These are phyloP conservation scores for Xenops minutus DNA, from an alignment of 2,797 vertebrate species.

Conservation along the genomic window DNA sequence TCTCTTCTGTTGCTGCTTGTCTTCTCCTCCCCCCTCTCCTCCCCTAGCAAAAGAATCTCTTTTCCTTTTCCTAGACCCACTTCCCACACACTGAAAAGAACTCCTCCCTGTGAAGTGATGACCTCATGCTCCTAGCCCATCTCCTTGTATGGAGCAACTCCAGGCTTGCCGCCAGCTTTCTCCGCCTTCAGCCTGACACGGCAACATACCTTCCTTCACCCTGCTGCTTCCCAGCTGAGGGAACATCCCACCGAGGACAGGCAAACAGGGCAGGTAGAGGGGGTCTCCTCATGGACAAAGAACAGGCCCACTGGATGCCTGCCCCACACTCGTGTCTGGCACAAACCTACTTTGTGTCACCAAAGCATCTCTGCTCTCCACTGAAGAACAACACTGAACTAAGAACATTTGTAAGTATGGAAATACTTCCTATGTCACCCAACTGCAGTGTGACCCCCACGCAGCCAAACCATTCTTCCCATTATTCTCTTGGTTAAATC, in stretches of 20 bases:
- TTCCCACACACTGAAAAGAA: not conserved
- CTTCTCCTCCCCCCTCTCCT: not conserved
- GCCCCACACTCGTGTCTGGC: fast-evolving
- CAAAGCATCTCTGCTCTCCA: not conserved
- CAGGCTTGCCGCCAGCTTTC: not conserved
- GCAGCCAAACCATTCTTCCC: not conserved
- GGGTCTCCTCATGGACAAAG: not conserved
- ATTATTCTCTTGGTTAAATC: not conserved
- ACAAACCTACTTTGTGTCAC: fast-evolving
- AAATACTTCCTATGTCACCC: fast-evolving
- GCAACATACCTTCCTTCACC: not conserved
- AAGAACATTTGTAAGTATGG: fast-evolving
- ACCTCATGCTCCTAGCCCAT: slow-evolving; percentile 41
- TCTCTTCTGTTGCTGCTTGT: not conserved
- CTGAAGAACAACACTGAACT: not conserved
- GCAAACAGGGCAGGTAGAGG: fast-evolving
- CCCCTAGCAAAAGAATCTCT: not conserved
- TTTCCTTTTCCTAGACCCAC: not conserved
- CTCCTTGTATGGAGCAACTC: slow-evolving; percentile 14
- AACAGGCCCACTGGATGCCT: fast-evolving
- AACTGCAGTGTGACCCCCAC: fast-evolving
- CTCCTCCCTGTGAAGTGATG: slow-evolving; percentile 13
- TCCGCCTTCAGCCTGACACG: not conserved
- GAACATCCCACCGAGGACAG: fast-evolving
- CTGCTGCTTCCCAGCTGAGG: not conserved